phyloP scores from a whole-genome alignment of 2,888 invertebrate species.

The Pasiphila rectangulata region DNA sequence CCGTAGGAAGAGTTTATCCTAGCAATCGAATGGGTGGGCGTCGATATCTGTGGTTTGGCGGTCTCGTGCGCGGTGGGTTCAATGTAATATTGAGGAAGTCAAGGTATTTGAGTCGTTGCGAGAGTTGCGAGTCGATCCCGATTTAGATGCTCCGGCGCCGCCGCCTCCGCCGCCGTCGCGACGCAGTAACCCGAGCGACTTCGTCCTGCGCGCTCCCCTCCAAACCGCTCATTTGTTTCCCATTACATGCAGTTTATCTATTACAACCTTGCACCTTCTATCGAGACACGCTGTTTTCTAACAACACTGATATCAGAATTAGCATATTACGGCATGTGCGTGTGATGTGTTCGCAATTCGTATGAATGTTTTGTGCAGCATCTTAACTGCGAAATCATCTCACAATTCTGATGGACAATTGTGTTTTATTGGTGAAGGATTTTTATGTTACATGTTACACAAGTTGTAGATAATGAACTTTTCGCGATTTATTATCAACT shows the following conservation, averaged over 20 bases:
- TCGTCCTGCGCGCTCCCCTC: constrained; percentile 71
- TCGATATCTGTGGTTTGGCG: constrained; percentile 54
- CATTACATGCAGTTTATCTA: constrained; percentile 42
- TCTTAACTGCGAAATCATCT: constrained; percentile 28
- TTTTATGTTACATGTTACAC: constrained; percentile 2
- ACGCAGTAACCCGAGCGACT: constrained; percentile 77
- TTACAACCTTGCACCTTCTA: constrained; percentile 48
- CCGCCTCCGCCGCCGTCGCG: constrained; percentile 70
- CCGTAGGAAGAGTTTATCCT: constrained; percentile 48
- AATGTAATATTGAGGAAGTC: constrained; percentile 82
- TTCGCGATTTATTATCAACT: constrained; percentile 39
- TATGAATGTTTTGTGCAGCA: constrained; percentile 31
- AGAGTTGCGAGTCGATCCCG: constrained; percentile 79
- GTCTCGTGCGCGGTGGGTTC: constrained; percentile 74
- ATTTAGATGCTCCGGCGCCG: constrained; percentile 79
- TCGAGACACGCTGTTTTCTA: constrained; percentile 23
- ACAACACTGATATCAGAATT: constrained; percentile 16
- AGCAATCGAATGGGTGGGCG: constrained; percentile 62
- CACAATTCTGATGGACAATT: constrained; percentile 18
- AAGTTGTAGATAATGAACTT: constrained; percentile 5
- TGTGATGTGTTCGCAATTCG: constrained; percentile 29
- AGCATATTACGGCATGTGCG: constrained; percentile 31
- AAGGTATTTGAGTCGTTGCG: constrained; percentile 80
- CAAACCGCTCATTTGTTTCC: constrained; percentile 49
- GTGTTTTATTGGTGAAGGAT: constrained; percentile 24